Evolutionary conservation across 2,888 invertebrate genomes (phyloP).

Genomic region (Patella ulyssiponensis): DNA sequence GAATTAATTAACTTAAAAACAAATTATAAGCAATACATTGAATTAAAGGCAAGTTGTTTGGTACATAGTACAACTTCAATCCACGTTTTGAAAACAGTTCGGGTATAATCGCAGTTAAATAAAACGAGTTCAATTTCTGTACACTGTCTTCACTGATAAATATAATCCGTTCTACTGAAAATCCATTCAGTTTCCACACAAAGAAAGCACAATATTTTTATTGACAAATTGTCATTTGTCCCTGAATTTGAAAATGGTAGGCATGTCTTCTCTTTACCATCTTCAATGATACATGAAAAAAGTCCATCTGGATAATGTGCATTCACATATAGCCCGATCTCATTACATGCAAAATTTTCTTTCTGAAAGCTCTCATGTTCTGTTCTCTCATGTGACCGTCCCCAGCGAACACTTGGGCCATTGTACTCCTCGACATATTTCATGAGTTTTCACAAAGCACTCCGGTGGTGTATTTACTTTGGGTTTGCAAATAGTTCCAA

Average conservation of each 20-base stretch:
- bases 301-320: conserved; percentile 21
- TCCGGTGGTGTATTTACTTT: background rate
- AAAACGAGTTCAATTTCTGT: background rate
- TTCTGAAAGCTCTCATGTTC: background rate
- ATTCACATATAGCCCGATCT: conserved; percentile 14
- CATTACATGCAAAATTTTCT: background rate
- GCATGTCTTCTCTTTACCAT: background rate
- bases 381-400: background rate
- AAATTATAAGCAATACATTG: too few relatives aligned
- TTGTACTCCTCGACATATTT: background rate
- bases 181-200: conserved; percentile 11
- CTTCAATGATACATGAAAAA: background rate
- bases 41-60: too few relatives aligned
- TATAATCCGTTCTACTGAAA: conserved; percentile 16
- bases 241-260: conserved; percentile 27
- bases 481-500: background rate
- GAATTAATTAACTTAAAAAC: accelerated
- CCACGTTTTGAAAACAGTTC: background rate
- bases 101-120: background rate
- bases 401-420: background rate
- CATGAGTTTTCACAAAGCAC: background rate
- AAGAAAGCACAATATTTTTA: conserved; percentile 24
- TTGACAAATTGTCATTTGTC: conserved; percentile 27
- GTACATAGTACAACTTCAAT: background rate
- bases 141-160: background rate